Evolutionary conservation across 2,888 invertebrate species (phyloP).

Genomic region (Polyommatus iphigenia): DNA sequence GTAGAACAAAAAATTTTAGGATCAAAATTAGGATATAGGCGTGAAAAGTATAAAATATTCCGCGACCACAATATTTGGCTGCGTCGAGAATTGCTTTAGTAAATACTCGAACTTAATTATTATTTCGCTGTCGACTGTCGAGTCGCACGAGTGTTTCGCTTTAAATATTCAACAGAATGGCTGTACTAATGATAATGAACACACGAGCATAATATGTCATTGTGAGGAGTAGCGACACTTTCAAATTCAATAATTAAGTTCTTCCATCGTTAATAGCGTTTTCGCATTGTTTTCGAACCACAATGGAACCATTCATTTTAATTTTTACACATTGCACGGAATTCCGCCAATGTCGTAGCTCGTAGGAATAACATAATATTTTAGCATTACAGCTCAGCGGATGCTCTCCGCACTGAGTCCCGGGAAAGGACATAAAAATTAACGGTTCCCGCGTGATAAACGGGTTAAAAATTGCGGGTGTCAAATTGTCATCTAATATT

Average conservation of each 20-base stretch:
- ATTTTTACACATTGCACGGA: neutral
- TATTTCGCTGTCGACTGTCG: neutral
- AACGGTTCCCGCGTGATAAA: too few species aligned
- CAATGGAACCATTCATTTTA: neutral
- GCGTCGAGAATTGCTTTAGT: neutral
- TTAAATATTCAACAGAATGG: neutral
- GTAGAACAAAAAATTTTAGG: too few species aligned
- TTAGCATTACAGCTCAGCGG: too few species aligned
- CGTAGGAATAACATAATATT: too few species aligned
- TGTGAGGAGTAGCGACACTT: neutral
- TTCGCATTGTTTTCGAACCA: neutral
- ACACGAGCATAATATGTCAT: neutral
- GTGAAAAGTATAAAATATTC: neutral
- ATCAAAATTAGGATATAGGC: neutral
- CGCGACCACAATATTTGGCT: neutral
- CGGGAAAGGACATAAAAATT: too few species aligned
- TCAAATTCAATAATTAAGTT: neutral
- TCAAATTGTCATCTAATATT: too few species aligned
- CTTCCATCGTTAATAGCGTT: neutral
- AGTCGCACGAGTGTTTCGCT: neutral
- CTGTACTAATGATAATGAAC: neutral
- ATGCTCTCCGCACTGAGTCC: neutral
- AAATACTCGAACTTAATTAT: neutral
- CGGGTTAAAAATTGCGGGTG: too few species aligned
- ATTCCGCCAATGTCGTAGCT: neutral